Conservation (phyloP, 2,888 invertebrate species). For the Stenodema calcarata region DNA sequence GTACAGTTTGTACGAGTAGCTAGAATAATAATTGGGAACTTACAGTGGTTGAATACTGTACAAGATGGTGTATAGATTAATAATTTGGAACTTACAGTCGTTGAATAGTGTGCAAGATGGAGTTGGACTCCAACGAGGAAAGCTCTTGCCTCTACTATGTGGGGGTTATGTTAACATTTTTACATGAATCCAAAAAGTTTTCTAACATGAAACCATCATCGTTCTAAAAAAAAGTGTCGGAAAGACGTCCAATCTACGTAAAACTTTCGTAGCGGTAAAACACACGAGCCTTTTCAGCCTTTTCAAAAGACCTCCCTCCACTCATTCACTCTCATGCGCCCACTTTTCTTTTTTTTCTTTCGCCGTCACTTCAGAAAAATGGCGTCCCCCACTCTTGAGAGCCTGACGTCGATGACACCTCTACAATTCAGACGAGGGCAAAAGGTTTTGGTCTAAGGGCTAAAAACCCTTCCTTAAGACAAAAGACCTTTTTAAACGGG, state of each 20-base stretch:
- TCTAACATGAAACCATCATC: background rate
- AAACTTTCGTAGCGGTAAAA: background rate
- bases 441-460: background rate
- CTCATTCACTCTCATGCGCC: background rate
- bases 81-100: too few relatives aligned
- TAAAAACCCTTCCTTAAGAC: slow-evolving; percentile 19
- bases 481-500: slow-evolving; percentile 17
- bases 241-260: background rate
- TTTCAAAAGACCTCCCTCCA: background rate
- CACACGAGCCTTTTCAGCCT: background rate
- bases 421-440: background rate
- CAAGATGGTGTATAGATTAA: too few relatives aligned
- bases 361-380: slow-evolving; percentile 5
- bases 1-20: too few relatives aligned
- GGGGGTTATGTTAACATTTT: too few relatives aligned
- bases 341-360: background rate
- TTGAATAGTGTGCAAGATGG: too few relatives aligned
- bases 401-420: slow-evolving; percentile 3
- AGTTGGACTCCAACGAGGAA: too few relatives aligned
- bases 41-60: too few relatives aligned
- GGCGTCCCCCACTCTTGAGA: background rate
- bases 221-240: background rate
- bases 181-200: background rate
- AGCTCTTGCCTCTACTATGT: too few relatives aligned
- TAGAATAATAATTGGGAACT: too few relatives aligned